Evolutionary conservation across 2,888 invertebrate species (phyloP), one percentile per base, ranked within the genome.

Genomic region (Metacarcinus magister): DNA sequence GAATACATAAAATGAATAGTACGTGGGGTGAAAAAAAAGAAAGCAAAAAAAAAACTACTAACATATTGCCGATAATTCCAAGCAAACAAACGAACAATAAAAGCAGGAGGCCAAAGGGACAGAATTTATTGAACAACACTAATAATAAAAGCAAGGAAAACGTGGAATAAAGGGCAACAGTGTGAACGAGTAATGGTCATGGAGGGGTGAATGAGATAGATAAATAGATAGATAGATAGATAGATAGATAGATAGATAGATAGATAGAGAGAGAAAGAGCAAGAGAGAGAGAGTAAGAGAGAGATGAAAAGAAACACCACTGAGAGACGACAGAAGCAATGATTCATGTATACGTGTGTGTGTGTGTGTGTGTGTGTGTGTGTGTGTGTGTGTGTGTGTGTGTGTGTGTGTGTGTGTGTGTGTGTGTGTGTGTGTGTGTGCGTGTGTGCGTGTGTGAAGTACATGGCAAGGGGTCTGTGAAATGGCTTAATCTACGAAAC

Each of bases 271-370:
- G 91, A 90, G 91, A 28, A 60, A 32, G 46, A n/a, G 93, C 54
- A 10, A 54, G 93, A 91, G 91, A 54, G 46, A 32, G 54, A 28
- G 93, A 43, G 93, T 54, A 60, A 54, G 54, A 54, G 91, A 91
- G 91, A 28, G 92, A 44, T 5, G 23, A 54, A 92, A n/a, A 93
- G 93, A 93, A 60, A 93, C 2, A 93, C 32, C 10, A 54, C 10
- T 54, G 54, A 54, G 54, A 54, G 16, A 54, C 13, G 54, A 54
- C 54, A 54, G 16, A 54, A 54, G 54, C 54, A 54, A 16, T 16
- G 16, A 54, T 54, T 10, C 10, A 46, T 46, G 46, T 46, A 46
- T 10, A 46, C 46, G 10, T 46, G 5, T 46, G 5, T 46, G 5
- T 46, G 5, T 46, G 5, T 46, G 5, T 46, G 5, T 46, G 5